Evolutionary conservation across 2,888 invertebrate genomes (phyloP).

Genomic region (Nebria brevicollis): DNA sequence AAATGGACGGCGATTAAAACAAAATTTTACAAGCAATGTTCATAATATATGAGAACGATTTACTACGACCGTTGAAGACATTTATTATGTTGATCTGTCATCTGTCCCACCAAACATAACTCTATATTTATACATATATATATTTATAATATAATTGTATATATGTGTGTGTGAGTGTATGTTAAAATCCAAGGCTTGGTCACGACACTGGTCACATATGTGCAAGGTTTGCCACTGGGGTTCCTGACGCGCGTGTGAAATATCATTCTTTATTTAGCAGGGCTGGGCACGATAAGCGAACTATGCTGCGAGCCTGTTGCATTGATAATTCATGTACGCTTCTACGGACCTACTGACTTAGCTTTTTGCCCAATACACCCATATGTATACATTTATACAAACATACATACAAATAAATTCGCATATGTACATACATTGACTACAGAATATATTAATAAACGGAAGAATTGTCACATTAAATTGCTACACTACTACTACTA

Average conservation of each 20-base stretch:
- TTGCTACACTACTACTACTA: not conserved
- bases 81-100: not conserved
- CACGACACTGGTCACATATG: not conserved
- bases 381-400: slow-evolving; percentile 6
- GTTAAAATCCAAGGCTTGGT: not conserved
- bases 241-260: slow-evolving; percentile 12
- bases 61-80: not conserved
- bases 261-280: slow-evolving; percentile 37
- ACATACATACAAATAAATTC: not conserved
- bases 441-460: not conserved
- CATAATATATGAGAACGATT: not conserved
- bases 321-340: slow-evolving; percentile 38
- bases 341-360: slow-evolving; percentile 8
- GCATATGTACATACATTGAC: not conserved
- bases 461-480: not conserved
- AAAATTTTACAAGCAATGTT: not conserved
- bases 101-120: not conserved
- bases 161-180: not conserved
- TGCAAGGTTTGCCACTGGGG: not conserved
- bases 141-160: not conserved
- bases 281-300: not conserved
- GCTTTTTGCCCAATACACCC: not conserved
- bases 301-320: slow-evolving; percentile 18
- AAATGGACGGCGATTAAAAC: not conserved
- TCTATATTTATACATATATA: not conserved